Conservation (phyloP, 2,113 vertebrate species). For the Orthonyx spaldingii region DNA sequence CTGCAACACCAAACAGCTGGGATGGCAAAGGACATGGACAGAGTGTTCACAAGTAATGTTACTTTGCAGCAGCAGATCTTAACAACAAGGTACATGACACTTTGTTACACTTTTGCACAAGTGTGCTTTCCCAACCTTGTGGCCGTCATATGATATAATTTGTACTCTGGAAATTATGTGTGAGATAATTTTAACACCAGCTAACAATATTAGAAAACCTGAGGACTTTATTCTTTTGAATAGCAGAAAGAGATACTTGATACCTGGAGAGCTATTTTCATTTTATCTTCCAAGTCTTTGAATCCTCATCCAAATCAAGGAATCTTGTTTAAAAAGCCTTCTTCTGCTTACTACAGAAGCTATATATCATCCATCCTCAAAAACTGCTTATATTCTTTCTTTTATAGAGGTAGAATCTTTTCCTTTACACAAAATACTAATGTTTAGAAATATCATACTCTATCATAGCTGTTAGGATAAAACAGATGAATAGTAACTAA, state of each 20-base stretch:
- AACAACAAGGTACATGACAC: accelerated
- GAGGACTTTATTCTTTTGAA: neutral
- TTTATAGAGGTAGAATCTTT: neutral
- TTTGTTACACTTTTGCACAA: neutral
- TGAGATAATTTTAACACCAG: neutral
- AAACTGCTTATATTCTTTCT: neutral
- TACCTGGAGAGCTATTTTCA: neutral
- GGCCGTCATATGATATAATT: neutral
- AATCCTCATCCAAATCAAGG: neutral
- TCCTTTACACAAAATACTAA: neutral
- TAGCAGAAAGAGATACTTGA: neutral
- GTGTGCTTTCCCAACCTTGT: accelerated
- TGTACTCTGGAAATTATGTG: neutral
- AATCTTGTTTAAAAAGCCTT: neutral
- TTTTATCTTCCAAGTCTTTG: neutral
- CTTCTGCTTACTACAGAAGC: no score
- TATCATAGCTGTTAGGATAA: neutral
- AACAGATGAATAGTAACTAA: neutral
- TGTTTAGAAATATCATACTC: neutral
- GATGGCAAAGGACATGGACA: neutral
- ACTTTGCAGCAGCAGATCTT: neutral
- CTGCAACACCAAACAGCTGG: conserved; percentile 30
- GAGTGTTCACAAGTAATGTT: neutral
- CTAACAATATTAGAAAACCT: neutral
- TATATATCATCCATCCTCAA: neutral